Percentiles rank a stretch among this genome's conserved stretches.
These are phyloP conservation scores for Thamnophis elegans DNA, from an alignment of 2,797 vertebrate genomes.

Conservation along the genomic window DNA sequence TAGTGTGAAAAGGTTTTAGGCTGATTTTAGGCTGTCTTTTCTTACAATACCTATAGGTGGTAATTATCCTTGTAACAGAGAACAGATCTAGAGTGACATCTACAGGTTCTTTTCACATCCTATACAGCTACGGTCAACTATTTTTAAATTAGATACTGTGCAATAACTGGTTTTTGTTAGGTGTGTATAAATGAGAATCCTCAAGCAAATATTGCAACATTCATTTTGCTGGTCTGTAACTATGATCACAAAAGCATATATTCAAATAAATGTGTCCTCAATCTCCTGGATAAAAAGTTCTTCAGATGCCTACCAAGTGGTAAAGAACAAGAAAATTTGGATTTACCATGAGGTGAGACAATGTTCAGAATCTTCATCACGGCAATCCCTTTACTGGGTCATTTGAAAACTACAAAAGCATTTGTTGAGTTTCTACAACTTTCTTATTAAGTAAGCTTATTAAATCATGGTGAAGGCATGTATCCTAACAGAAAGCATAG, in stretches of 20 bases:
- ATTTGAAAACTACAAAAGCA: neutral
- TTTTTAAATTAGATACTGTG: neutral
- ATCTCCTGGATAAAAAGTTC: neutral
- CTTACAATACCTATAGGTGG: neutral
- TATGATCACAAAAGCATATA: neutral
- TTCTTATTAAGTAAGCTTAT: neutral
- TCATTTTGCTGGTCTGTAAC: neutral
- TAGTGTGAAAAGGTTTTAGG: neutral
- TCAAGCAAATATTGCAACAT: neutral
- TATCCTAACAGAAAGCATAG: neutral
- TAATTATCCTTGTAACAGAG: neutral
- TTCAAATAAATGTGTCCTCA: neutral
- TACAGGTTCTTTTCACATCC: neutral
- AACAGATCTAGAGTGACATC: conserved; percentile 10
- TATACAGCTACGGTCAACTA: neutral
- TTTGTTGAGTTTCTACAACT: neutral
- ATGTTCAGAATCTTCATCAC: neutral
- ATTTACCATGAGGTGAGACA: neutral
- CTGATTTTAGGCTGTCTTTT: neutral
- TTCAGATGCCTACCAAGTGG: neutral
- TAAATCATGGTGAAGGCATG: neutral
- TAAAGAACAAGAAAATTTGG: neutral
- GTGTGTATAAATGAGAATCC: neutral
- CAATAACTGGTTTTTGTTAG: neutral
- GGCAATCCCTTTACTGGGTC: neutral